phyloP scores from a whole-genome alignment of 2,797 vertebrate genomes.

The Alca torda region DNA sequence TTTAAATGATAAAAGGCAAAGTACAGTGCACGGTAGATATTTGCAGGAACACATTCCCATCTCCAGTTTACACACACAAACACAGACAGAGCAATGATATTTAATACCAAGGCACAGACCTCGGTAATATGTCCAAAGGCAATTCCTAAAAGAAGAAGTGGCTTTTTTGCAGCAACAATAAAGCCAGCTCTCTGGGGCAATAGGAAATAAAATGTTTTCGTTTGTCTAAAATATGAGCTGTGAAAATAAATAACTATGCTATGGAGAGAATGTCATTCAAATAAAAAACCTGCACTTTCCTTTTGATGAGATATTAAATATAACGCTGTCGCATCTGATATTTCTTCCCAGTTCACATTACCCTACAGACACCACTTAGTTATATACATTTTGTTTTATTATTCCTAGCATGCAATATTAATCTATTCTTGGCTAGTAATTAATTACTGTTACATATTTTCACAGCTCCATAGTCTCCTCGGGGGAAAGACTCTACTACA shows the following conservation, averaged over 20 bases:
- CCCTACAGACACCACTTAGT: not conserved
- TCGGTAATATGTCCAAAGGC: not conserved
- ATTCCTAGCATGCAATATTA: constrained; percentile 41
- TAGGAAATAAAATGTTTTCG: constrained; percentile 9
- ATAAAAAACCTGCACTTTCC: not conserved
- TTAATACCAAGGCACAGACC: not conserved
- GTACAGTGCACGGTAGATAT: not conserved
- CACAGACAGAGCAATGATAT: not conserved
- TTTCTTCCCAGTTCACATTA: not conserved
- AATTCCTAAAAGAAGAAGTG: not conserved
- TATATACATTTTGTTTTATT: constrained; percentile 3
- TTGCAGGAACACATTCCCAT: not conserved
- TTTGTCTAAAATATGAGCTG: constrained; percentile 36
- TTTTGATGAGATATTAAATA: not conserved
- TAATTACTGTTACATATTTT: constrained; percentile 68
- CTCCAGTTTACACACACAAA: constrained; percentile 3
- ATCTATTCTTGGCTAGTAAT: constrained; percentile 54
- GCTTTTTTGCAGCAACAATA: not conserved
- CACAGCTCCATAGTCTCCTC: constrained; percentile 41
- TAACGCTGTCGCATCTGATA: not conserved
- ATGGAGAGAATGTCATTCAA: not conserved
- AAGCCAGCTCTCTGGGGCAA: not conserved
- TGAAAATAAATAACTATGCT: constrained; percentile 7
- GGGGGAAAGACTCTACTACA: constrained; percentile 26
- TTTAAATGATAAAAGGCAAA: not conserved